Percentiles rank a stretch among this genome's conserved stretches.
These are phyloP conservation scores for Circaetus gallicus DNA, from an alignment of 2,113 vertebrate species.

Conservation along the genomic window DNA sequence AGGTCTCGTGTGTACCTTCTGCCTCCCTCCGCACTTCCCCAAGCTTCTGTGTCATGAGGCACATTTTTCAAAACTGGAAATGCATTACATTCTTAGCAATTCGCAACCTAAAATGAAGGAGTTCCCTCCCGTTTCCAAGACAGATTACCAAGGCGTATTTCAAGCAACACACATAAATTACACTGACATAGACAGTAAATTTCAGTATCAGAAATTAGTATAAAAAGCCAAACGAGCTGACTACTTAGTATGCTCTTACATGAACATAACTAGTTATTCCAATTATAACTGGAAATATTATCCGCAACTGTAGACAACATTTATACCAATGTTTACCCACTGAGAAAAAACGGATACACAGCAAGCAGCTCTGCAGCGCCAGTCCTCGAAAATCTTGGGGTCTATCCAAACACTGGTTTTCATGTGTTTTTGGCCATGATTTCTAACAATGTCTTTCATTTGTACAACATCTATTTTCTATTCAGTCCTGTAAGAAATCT, in stretches of 20 bases:
- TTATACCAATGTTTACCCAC: neutral
- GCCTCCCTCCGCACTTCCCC: neutral
- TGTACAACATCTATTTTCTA: neutral
- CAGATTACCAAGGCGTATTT: neutral
- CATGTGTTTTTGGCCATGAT: neutral
- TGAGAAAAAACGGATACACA: neutral
- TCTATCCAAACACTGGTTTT: neutral
- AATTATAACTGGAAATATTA: neutral
- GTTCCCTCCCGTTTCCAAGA: neutral
- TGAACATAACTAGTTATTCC: neutral
- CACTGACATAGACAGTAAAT: neutral
- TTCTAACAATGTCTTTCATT: conserved; percentile 17
- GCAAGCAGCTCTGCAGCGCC: neutral
- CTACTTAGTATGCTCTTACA: neutral
- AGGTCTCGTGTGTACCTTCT: accelerated
- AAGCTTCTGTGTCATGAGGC: neutral
- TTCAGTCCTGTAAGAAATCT: neutral
- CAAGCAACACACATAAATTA: neutral
- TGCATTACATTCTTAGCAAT: neutral
- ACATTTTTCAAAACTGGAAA: neutral
- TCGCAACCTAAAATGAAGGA: neutral
- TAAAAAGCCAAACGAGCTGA: neutral
- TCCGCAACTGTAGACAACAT: neutral
- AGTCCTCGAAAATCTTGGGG: neutral
- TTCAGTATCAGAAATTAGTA: neutral